Conservation (phyloP, 1,140 invertebrate genomes). For the Drosophila bifasciata region DNA sequence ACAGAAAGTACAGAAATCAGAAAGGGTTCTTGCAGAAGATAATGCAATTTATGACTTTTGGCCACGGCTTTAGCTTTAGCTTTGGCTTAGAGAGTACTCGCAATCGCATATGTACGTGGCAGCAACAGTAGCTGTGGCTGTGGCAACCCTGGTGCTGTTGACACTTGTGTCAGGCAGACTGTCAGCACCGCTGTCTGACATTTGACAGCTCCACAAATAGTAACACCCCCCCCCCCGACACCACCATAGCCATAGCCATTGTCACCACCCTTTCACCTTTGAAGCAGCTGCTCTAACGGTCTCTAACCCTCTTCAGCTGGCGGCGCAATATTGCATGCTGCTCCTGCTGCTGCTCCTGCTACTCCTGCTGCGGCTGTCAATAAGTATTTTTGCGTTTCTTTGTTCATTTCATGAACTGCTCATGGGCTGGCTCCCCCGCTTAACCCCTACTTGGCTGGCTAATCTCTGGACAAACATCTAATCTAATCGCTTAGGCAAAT, state of each 20-base stretch:
- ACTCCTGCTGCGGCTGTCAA: slow-evolving; percentile 52
- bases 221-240: too few relatives aligned
- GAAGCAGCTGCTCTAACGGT: slow-evolving; percentile 12
- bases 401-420: not conserved
- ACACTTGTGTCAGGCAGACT: slow-evolving; percentile 60
- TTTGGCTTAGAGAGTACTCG: not conserved
- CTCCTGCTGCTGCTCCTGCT: too few relatives aligned
- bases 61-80: not conserved
- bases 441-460: slow-evolving; percentile 4
- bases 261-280: slow-evolving; percentile 53
- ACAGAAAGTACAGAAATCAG: too few relatives aligned
- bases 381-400: slow-evolving; percentile 54
- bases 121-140: too few relatives aligned
- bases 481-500: slow-evolving; percentile 78
- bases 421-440: too few relatives aligned
- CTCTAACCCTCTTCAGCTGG: slow-evolving; percentile 50
- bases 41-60: slow-evolving; percentile 45
- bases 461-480: slow-evolving; percentile 52
- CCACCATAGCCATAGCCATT: too few relatives aligned
- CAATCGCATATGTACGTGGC: not conserved
- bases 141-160: slow-evolving; percentile 43
- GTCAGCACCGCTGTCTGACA: slow-evolving; percentile 47
- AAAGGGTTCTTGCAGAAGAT: slow-evolving; percentile 13
- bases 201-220: slow-evolving; percentile 66
- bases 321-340: slow-evolving; percentile 67